Evolutionary conservation across 2,113 vertebrate genomes (phyloP).

Genomic region (Mugil cephalus): DNA sequence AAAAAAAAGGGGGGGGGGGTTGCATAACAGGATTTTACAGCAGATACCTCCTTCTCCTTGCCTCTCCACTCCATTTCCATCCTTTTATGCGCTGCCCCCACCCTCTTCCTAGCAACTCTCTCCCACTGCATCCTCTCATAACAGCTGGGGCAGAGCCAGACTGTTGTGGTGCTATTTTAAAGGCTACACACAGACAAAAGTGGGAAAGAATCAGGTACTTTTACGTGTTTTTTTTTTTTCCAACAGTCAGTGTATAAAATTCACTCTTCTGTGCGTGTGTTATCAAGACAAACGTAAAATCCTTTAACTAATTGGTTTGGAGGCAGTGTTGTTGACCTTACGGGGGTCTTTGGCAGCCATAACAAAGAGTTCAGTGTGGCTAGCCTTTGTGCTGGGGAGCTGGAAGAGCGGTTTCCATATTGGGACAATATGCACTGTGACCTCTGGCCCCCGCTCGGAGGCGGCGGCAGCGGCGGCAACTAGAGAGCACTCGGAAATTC

Average conservation of each 20-base stretch:
- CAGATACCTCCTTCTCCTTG: slow-evolving; percentile 61
- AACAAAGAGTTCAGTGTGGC: slow-evolving; percentile 79
- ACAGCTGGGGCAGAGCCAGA: slow-evolving; percentile 70
- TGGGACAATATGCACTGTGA: slow-evolving; percentile 77
- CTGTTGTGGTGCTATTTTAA: slow-evolving; percentile 61
- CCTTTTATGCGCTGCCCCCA: slow-evolving; percentile 51
- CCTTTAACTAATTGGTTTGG: slow-evolving; percentile 57
- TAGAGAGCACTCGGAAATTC: slow-evolving; percentile 40
- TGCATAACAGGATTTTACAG: slow-evolving; percentile 82
- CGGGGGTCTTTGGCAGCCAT: slow-evolving; percentile 59
- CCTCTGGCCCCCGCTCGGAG: slow-evolving; percentile 72
- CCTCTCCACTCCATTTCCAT: slow-evolving; percentile 60
- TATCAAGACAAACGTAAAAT: slow-evolving; percentile 44
- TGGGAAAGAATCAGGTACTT: slow-evolving; percentile 24
- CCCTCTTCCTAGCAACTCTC: slow-evolving; percentile 55
- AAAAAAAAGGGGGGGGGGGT: slow-evolving; percentile 59
- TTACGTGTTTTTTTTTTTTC: slow-evolving; percentile 31
- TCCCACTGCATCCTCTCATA: slow-evolving; percentile 59
- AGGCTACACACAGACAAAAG: slow-evolving; percentile 48
- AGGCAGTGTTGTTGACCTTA: slow-evolving; percentile 61
- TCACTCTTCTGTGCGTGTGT: slow-evolving; percentile 26
- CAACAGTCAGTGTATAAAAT: neutral
- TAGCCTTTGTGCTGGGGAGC: slow-evolving; percentile 59
- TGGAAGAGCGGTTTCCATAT: slow-evolving; percentile 74
- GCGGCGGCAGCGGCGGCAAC: slow-evolving; percentile 17